Percentiles rank a stretch among this genome's conserved stretches.
Evolutionary conservation across 2,113 vertebrate genomes (phyloP).

Genomic region (Leptobrachium leishanense): DNA sequence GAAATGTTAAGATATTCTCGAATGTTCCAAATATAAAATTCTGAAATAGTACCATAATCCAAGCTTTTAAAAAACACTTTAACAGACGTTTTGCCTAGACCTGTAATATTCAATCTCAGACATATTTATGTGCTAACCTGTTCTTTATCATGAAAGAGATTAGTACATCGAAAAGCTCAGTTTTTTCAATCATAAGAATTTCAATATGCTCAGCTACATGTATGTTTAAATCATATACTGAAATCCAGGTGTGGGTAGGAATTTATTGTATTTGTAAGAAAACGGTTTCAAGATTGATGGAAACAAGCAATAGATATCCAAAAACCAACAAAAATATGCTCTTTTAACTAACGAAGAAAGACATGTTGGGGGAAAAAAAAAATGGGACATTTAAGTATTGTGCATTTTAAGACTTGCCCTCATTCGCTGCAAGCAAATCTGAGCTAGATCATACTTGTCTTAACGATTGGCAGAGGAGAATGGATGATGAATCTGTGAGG

Average conservation of each 20-base stretch:
- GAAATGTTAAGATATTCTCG: too few species aligned
- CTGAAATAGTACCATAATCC: too few species aligned
- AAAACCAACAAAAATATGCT: not conserved
- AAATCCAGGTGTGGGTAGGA: not conserved
- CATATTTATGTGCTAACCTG: too few species aligned
- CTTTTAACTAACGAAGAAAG: not conserved
- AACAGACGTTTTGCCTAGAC: too few species aligned
- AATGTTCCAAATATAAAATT: too few species aligned
- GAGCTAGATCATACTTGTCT: not conserved
- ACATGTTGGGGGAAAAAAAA: not conserved
- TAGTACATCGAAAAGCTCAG: too few species aligned
- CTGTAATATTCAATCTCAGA: too few species aligned
- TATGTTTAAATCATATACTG: not conserved
- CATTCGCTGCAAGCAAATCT: constrained; percentile 1
- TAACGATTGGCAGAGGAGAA: not conserved
- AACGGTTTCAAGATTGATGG: constrained; percentile 4
- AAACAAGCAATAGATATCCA: not conserved
- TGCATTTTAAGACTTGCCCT: not conserved
- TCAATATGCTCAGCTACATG: too few species aligned
- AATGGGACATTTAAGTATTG: too few species aligned
- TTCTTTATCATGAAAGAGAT: too few species aligned
- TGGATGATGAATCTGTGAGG: not conserved
- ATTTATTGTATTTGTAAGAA: not conserved
- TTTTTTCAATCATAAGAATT: too few species aligned
- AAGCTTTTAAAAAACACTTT: too few species aligned